These are phyloP conservation scores for Anoplophora glabripennis DNA, from an alignment of 1,140 invertebrate species.

Conservation along the genomic window DNA sequence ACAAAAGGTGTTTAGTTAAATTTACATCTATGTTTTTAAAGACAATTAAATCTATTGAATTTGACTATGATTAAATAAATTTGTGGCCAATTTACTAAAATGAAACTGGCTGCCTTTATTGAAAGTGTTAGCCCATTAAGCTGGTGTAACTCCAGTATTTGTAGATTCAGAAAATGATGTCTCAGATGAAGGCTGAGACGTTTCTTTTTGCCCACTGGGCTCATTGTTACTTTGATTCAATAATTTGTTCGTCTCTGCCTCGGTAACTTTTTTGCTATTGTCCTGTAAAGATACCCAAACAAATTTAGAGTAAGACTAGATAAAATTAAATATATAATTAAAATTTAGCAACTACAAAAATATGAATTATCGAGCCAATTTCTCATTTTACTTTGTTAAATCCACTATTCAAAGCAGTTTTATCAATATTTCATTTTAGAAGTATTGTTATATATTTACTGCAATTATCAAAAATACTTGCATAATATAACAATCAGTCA, in stretches of 20 bases:
- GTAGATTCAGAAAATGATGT: constrained; percentile 32
- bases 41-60: not conserved
- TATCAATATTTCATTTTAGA: no score
- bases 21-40: not conserved
- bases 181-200: constrained; percentile 34
- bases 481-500: no score
- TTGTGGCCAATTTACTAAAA: not conserved
- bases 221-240: constrained; percentile 26
- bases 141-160: constrained; percentile 37
- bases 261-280: constrained; percentile 43
- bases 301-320: constrained; percentile 25
- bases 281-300: constrained; percentile 49
- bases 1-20: not conserved
- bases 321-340: constrained; percentile 22
- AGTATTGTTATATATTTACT: no score
- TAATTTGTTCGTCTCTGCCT: constrained; percentile 46
- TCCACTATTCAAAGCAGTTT: no score
- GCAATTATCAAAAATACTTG: no score
- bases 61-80: not conserved
- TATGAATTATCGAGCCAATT: no score
- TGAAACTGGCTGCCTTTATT: constrained; percentile 19
- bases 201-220: constrained; percentile 29
- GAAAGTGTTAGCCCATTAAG: constrained; percentile 28
- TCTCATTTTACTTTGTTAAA: no score
- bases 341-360: constrained; percentile 13